A percentile compares a stretch with the other conserved stretches of the same genome.
phyloP scores from a whole-genome alignment of 2,888 invertebrate genomes.

The Brachypterus glaber region DNA sequence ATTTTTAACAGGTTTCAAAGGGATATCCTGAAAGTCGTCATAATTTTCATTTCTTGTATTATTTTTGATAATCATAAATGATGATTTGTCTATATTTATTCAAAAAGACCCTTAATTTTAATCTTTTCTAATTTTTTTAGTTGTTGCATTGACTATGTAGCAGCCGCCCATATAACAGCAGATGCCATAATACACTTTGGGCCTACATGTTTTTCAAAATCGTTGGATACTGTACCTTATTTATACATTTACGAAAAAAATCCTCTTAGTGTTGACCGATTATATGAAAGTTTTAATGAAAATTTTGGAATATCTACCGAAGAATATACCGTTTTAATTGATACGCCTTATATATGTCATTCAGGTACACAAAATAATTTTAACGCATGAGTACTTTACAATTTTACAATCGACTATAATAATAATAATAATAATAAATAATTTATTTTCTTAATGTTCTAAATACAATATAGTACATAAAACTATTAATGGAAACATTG shows the following conservation, averaged over 20 bases:
- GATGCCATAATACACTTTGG: conserved; percentile 90
- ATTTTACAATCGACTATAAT: too few relatives aligned
- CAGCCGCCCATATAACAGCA: conserved; percentile 77
- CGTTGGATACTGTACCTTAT: conserved; percentile 61
- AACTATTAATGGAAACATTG: too few relatives aligned
- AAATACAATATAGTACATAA: too few relatives aligned
- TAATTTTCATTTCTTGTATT: too few relatives aligned
- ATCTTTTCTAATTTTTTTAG: conserved; percentile 46
- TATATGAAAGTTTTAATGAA: conserved; percentile 34
- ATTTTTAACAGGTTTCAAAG: too few relatives aligned
- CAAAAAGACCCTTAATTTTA: not conserved
- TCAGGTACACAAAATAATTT: too few relatives aligned
- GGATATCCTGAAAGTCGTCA: too few relatives aligned
- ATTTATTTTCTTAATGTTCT: too few relatives aligned
- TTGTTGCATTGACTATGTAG: conserved; percentile 83
- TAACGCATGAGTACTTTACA: too few relatives aligned
- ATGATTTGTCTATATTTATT: too few relatives aligned
- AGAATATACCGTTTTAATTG: conserved; percentile 53
- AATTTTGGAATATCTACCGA: conserved; percentile 35
- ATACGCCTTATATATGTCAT: conserved; percentile 55
- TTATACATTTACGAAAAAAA: conserved; percentile 61
- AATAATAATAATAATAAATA: too few relatives aligned
- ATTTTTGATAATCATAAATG: too few relatives aligned
- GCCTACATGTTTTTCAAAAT: conserved; percentile 72
- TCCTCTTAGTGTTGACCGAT: conserved; percentile 43